Evolutionary conservation across 2,113 vertebrate genomes (phyloP).

Genomic region (Peromyscus maniculatus): DNA sequence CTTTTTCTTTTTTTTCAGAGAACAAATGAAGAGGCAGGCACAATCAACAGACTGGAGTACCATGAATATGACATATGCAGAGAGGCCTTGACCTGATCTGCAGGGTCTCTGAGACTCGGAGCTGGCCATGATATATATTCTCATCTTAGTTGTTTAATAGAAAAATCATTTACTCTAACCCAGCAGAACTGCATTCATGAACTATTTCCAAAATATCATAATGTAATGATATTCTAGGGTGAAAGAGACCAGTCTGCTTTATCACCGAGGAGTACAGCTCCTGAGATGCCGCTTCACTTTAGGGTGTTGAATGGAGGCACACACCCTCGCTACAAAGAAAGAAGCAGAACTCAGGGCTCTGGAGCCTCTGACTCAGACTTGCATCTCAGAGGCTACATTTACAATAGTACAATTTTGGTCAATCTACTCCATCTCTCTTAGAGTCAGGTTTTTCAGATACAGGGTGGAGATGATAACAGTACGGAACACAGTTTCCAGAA

Average conservation of each 20-base stretch:
- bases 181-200: neutral
- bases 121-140: neutral
- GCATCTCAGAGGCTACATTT: neutral
- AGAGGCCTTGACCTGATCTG: neutral
- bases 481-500: neutral
- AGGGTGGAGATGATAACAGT: neutral
- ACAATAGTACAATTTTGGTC: neutral
- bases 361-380: neutral
- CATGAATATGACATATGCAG: neutral
- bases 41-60: neutral
- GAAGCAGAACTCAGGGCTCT: neutral
- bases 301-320: neutral
- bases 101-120: neutral
- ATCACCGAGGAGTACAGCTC: neutral
- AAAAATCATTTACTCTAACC: neutral
- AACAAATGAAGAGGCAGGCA: neutral
- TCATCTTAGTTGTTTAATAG: neutral
- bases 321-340: accelerated
- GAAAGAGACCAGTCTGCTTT: neutral
- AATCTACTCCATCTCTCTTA: neutral
- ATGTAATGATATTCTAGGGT: neutral
- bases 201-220: neutral
- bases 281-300: neutral
- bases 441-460: neutral
- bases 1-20: neutral